Base-by-base conservation (phyloP, 2,113 vertebrate species). In the Dipodomys ordii region DNA sequence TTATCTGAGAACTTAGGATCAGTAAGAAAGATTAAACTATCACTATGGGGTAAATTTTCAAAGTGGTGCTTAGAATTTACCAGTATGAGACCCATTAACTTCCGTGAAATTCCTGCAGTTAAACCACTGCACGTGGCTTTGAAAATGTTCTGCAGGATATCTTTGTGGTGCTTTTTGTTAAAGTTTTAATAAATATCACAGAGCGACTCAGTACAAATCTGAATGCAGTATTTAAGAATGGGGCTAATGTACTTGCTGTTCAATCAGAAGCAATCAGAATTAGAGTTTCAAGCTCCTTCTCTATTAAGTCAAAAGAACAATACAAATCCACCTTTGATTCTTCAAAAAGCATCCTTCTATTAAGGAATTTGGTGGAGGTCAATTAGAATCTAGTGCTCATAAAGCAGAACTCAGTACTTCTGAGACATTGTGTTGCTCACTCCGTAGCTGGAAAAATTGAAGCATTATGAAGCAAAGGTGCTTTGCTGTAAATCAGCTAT, bases 11-110 rank as follows among this genome's bases (percentile, higher is more conserved):
- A 87, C 73, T 46, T 94, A 71, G 2, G 60, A 95, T 95, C 89
- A 93, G 83, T 95, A 90, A 84, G 85, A 79, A 83, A 80, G 95
- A 95, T 95, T 96, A 83, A 95, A 74, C 73, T 97, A 60, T 91
- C 95, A 88, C 74, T 93, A 93, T 93, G 97, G 90, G 96, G 93
- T 96, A 96, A 95, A 93, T 94, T 96, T 97, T 96, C 90, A 72
- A 90, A 96, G 72, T 95, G 85, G 83, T 71, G 49, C 88, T 95
- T 95, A 69, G 85, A 90, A 94, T 94, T 95, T 97, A 85, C 79
- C 96, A 92, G 95, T 94, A 46, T 88, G 95, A 84, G 78, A 91
- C 93, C 86, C 93, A 93, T 95, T 96, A 96, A 89, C 88, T 88
- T 94, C 94, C 69, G 60, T 57, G 82, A 78, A 95, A 95, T 71